Evolutionary conservation across 2,888 invertebrate genomes (phyloP), one percentile per base, ranked within the genome.

Genomic region (Lordiphosa fenestrarum): DNA sequence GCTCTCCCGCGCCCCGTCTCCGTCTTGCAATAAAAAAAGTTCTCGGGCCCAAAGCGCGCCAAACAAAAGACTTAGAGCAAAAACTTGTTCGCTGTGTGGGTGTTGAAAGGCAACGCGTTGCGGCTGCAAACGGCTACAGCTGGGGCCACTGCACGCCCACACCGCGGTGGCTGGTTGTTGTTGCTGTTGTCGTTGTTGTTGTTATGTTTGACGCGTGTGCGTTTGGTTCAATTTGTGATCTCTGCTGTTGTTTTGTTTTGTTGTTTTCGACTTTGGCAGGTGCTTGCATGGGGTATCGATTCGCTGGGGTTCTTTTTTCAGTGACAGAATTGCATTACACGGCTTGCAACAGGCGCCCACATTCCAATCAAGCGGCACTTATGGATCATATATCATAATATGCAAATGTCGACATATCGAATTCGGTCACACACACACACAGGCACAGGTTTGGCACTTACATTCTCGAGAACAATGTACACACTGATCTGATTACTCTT

Each of bases 61-160:
- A 66, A 80, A 73, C 86, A 76, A 83, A 86, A 86, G 86, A 87
- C 80, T 87, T 74, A 66, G 73, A 71, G 69, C 72, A 66, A 85
- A 74, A 86, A 77, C 85, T 71, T 66, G 73, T 76, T 78, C 69
- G 75, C 30, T 53, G 81, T 61, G 77, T 76, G 77, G 69, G 84
- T 62, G 77, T 76, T 69, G 70, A 73, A 72, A 73, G 59, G 76
- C 80, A 73, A 59, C 78, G 76, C 73, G 76, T 69, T 73, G 76
- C 76, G 63, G 47, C 51, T 56, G 25, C 25, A 25, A 25, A 25
- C 25, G 13, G 40, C 51, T 52, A 44, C 54, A 41, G 57, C 47
- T 47, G 57, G 50, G 48, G 38, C 58, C 53, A 49, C 64, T 56
- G 68, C 69, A 71, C 82, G 72, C 82, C 78, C 71, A 78, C 72